Conservation (phyloP, 2,888 invertebrate genomes). For the Isotomurus palustris region DNA sequence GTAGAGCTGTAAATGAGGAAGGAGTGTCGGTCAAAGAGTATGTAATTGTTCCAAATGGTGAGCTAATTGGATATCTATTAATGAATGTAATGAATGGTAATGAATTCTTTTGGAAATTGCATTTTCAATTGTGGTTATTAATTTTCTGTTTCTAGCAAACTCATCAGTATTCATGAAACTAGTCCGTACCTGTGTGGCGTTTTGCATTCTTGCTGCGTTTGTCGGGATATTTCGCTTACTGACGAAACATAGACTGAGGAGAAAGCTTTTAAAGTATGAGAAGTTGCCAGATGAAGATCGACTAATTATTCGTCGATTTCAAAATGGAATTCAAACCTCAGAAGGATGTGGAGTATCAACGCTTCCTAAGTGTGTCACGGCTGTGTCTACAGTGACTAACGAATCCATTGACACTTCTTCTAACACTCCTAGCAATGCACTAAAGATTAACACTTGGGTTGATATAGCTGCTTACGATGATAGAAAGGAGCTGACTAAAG, state of each 20-base stretch:
- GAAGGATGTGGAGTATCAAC: not conserved
- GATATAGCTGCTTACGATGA: conserved; percentile 21
- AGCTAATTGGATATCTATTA: not conserved
- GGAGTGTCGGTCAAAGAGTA: conserved; percentile 1
- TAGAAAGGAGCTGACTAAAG: conserved; percentile 21
- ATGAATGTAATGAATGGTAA: not conserved
- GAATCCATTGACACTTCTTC: no score
- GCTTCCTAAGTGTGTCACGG: no score
- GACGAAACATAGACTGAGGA: not conserved
- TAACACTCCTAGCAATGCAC: no score
- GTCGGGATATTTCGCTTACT: not conserved
- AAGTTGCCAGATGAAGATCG: conserved; percentile 15
- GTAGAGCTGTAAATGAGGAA: conserved; percentile 12
- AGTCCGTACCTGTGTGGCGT: conserved; percentile 5
- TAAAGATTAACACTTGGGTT: conserved; percentile 20
- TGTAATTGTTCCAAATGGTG: not conserved
- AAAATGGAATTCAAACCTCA: conserved; percentile 6
- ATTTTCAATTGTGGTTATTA: not conserved
- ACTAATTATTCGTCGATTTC: conserved; percentile 21
- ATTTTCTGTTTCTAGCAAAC: conserved; percentile 17
- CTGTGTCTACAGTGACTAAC: no score
- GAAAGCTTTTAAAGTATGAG: conserved; percentile 12
- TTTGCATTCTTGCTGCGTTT: conserved; percentile 1
- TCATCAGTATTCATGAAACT: conserved; percentile 22
- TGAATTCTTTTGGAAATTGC: not conserved